Evolutionary conservation across 1,140 invertebrate genomes (phyloP), one percentile per base, ranked within the genome.

Genomic region (Apis florea): DNA sequence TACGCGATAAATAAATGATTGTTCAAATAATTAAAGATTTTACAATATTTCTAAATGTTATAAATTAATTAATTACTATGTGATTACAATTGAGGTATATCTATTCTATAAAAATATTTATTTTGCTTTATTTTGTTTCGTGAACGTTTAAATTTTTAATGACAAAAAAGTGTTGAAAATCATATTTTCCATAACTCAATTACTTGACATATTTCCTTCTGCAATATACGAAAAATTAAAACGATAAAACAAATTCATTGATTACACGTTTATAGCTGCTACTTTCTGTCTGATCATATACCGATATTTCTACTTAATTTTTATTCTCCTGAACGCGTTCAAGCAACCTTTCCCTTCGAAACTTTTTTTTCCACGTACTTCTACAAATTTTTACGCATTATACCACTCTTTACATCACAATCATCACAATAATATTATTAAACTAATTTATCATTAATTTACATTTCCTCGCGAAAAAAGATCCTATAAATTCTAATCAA

Each of bases 241-340:
- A 63, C 24, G 47, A 19, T 40, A 61, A 75, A 75, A 75, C 72
- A 75, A 63, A 75, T 75, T 75, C 72, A 63, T 75, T 75, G 72
- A 75, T 75, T 75, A 75, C n/a, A n/a, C 72, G 59, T 75, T 75
- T 75, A 59, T 49, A 12, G 21, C n/a, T 63, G n/a, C 12, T 51
- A 31, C n/a, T 15, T 26, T 51, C 19, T 8, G 74, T 68, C 74
- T 58, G 74, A 77, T n/a, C 12, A 19, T 15, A 24, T 24, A 67
- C 15, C 4, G 26, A 54, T 26, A 11, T 68, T 77, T 67, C 64
- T 56, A 77, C 75, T 77, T 66, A 26, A 67, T 26, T n/a, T 6
- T 49, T 47, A 26, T 19, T 40, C 54, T 40, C 15, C 11, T n/a
- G n/a, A 5, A 13, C 24, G 24, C 17, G 8, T 40, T n/a, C 10